Percentiles rank a stretch among this genome's conserved stretches.
Conservation (phyloP, 1,140 invertebrate genomes). For the Drosophila tsacasi region DNA sequence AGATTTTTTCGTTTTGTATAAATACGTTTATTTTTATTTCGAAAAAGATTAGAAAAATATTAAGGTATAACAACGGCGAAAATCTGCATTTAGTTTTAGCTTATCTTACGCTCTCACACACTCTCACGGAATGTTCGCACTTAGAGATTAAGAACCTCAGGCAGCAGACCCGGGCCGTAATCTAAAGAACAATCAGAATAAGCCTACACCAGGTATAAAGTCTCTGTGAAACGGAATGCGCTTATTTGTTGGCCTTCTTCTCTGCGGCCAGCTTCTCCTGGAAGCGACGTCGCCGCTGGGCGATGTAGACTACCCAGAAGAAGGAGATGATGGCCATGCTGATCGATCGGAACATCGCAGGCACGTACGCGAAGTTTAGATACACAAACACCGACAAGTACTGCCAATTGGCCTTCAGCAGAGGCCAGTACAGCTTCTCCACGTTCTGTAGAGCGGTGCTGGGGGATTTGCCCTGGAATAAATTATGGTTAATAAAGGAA, state of each 20-base stretch:
- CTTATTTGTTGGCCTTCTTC: slow-evolving; percentile 50
- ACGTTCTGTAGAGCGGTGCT: slow-evolving; percentile 87
- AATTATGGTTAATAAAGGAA: neutral
- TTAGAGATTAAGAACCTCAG: slow-evolving; percentile 33
- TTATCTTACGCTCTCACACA: slow-evolving; percentile 25
- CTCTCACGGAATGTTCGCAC: slow-evolving; percentile 8
- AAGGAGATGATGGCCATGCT: slow-evolving; percentile 89
- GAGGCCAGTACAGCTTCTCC: slow-evolving; percentile 87
- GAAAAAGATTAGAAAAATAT: slow-evolving; percentile 32
- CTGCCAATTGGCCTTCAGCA: slow-evolving; percentile 89
- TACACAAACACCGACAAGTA: slow-evolving; percentile 90
- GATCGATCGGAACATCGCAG: slow-evolving; percentile 89
- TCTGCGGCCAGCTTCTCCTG: slow-evolving; percentile 65
- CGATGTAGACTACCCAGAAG: slow-evolving; percentile 90
- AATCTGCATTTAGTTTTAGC: slow-evolving; percentile 16
- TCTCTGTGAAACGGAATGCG: slow-evolving; percentile 8
- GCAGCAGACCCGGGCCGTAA: slow-evolving; percentile 34
- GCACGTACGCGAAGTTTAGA: slow-evolving; percentile 89
- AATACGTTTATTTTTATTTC: slow-evolving; percentile 34
- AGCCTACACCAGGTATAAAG: slow-evolving; percentile 23
- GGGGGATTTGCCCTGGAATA: slow-evolving; percentile 88
- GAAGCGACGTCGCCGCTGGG: slow-evolving; percentile 86
- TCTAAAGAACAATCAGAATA: slow-evolving; percentile 34
- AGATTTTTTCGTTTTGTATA: neutral
- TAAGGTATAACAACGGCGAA: slow-evolving; percentile 27